Evolutionary conservation across 2,888 invertebrate genomes (phyloP).

Genomic region (Acanthopleura granulata): DNA sequence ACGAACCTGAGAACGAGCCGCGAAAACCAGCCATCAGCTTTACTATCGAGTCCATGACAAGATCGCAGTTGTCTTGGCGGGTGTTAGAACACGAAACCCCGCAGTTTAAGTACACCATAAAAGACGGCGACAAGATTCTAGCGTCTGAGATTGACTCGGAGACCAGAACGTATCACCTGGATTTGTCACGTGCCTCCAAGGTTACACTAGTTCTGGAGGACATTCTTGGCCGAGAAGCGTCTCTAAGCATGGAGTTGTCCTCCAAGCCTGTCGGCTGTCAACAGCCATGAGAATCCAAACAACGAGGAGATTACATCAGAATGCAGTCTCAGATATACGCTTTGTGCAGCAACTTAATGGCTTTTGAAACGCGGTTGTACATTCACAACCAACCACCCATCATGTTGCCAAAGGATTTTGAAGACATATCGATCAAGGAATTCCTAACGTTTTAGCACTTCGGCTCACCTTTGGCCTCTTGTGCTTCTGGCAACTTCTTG

Average conservation of each 20-base stretch:
- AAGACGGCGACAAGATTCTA: constrained; percentile 26
- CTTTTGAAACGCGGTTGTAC: too few relatives aligned
- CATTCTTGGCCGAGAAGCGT: constrained; percentile 4
- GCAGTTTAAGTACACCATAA: constrained; percentile 39
- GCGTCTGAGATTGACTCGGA: constrained; percentile 17
- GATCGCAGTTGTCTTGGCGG: constrained; percentile 33
- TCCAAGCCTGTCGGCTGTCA: too few relatives aligned
- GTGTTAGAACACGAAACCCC: constrained; percentile 37
- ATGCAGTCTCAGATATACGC: too few relatives aligned
- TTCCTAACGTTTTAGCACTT: too few relatives aligned
- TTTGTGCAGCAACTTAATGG: too few relatives aligned
- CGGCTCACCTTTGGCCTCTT: too few relatives aligned
- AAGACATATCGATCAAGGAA: too few relatives aligned
- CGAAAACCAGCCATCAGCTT: constrained; percentile 33
- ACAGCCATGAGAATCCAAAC: too few relatives aligned
- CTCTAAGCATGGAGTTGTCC: not conserved
- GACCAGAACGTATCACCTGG: not conserved
- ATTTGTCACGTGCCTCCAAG: not conserved
- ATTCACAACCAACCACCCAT: too few relatives aligned
- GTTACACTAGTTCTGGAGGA: not conserved
- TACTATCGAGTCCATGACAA: constrained; percentile 31
- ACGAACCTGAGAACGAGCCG: constrained; percentile 26
- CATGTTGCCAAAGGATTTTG: too few relatives aligned
- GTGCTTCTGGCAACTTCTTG: too few relatives aligned
- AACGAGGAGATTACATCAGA: too few relatives aligned